Evolutionary conservation across 2,888 invertebrate species (phyloP).

Genomic region (Congeria kusceri): DNA sequence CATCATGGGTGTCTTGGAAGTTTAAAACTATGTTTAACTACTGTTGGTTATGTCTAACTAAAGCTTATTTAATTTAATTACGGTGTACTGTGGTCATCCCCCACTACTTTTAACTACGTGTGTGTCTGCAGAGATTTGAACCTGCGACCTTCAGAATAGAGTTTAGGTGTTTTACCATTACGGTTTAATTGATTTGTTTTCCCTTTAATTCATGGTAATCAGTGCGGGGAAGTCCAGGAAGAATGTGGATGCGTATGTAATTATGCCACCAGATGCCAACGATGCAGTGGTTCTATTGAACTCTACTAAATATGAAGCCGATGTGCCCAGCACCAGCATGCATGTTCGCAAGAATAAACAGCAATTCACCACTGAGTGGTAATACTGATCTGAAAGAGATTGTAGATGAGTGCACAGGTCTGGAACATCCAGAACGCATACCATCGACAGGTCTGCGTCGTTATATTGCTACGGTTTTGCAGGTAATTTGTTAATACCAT

Average conservation of each 20-base stretch:
- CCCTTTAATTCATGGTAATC: slow-evolving; percentile 57
- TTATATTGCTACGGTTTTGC: slow-evolving; percentile 46
- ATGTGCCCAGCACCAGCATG: slow-evolving; percentile 28
- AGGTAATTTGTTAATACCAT: no score
- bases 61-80: no score
- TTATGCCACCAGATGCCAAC: slow-evolving; percentile 52
- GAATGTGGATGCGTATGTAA: slow-evolving; percentile 51
- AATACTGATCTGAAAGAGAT: slow-evolving; percentile 44
- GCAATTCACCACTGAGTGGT: slow-evolving; percentile 44
- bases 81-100: no score
- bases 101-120: no score
- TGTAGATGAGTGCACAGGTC: slow-evolving; percentile 21
- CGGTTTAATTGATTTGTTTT: no score
- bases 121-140: no score
- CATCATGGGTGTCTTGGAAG: no score
- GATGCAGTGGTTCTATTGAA: slow-evolving; percentile 22
- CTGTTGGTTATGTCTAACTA: no score
- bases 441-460: slow-evolving; percentile 27
- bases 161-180: no score
- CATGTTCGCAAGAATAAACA: slow-evolving; percentile 42
- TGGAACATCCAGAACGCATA: slow-evolving; percentile 40
- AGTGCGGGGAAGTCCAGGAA: slow-evolving; percentile 49
- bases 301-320: slow-evolving; percentile 18
- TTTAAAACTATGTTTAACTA: no score
- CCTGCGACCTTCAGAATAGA: no score